Base-by-base conservation (phyloP, 2,888 invertebrate genomes). In the Cerastis rubricosa region DNA sequence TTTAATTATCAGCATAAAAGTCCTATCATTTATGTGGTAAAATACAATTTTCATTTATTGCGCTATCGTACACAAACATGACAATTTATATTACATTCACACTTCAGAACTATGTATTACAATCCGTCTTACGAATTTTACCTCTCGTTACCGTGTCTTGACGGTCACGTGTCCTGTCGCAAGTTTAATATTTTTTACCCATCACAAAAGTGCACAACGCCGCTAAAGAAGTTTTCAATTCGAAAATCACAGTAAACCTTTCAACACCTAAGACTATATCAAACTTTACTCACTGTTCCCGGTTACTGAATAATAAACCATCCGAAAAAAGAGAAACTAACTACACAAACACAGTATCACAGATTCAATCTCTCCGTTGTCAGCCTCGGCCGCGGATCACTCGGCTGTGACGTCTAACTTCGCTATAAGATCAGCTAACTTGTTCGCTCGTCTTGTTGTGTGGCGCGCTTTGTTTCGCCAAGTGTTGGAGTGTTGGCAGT, bases 381-480 rank as follows among this genome's bases (percentile, higher is more conserved):
- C 51, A 54, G 4, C 43, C 22, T 65, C 43, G 17, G 51, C 40
- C 54, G 40, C n/a, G 40, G 57, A 80, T 66, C 65, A 29, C 43
- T 8, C 61, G 47, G 57, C 12, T 40, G 67, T 68, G 49, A 49
- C 35, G 40, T 35, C 64, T 2, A 75, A 80, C 81, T 81, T 76
- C 19, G n/a, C 25, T 54, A 49, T 25, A 54, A 59, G 57, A 69
- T 77, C 76, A 61, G 22, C 47, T n/a, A 70, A 81, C 76, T 84
- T 81, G 51, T 72, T 70, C 47, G 14, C 35, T 73, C 75, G 45
- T 74, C 79, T 67, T 70, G 49, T 71, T 78, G 67, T 72, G n/a
- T 71, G 19, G 12, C 19, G n/a, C n/a, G n/a, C 35, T 11, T 68
- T 70, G 51, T 76, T 29, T 63, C 35, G n/a, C 19, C 1, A 47